Base-by-base conservation (phyloP, 2,797 vertebrate genomes). In the Coluber constrictor region DNA sequence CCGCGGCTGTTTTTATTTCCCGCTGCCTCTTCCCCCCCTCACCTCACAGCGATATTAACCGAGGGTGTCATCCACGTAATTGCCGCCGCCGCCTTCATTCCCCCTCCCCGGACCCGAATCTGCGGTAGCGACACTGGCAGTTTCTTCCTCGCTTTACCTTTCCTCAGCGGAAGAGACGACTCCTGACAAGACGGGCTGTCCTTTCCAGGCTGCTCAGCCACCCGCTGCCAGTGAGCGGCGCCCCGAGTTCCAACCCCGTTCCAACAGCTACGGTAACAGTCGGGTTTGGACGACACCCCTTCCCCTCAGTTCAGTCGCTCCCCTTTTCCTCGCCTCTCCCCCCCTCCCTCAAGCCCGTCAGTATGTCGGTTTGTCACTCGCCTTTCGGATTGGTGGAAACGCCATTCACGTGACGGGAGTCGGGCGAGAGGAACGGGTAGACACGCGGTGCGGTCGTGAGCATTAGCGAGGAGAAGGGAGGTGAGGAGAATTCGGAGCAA, bases 231-330 rank as follows among this genome's bases (percentile, higher is more conserved):
- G 15, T 56, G 90, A n/a, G 47, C 37, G 66, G 56, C 43, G 87
- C 94, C 89, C 54, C 56, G 5, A 66, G 90, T 63, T 93, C 93
- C 87, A 92, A 87, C 90, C 92, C 63, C 93, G 88, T 95, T 93
- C 83, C 90, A 32, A 94, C 87, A 87, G 87, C 93, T 90, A 61
- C 83, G 27, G 89, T 43, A 29, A 37, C 43, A 91, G 95, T 95
- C 92, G 70, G 95, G 95, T 91, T 96, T 29, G 87, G 95, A 96
- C 96, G 96, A 96, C 96, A 96, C 93, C 94, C 93, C 86, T 37
- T 94, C n/a, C 91, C 94, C 94, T 94, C 93, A 90, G 95, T 93
- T 94, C 96, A 92, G 95, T 94, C 94, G 96, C 95, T 95, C 96
- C 94, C 95, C 96, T 93, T 94, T 95, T 93, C 95, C 92, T 95